Evolutionary conservation across 2,888 invertebrate species (phyloP).

Genomic region (Pseudanteris insignis): DNA sequence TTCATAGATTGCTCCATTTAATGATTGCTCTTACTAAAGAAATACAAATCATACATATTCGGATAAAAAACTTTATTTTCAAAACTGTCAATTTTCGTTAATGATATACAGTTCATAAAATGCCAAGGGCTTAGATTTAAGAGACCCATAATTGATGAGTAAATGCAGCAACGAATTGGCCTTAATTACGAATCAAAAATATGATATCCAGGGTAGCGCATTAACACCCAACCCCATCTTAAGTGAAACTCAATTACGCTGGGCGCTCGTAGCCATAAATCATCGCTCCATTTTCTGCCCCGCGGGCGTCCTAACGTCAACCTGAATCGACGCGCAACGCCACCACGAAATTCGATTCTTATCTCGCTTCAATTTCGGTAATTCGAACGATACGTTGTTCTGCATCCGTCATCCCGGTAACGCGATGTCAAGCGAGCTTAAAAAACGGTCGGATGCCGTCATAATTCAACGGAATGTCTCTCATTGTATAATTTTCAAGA

Average conservation of each 20-base stretch:
- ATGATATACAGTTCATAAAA: too few species aligned
- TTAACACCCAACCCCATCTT: slow-evolving; percentile 11
- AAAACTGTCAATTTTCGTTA: too few species aligned
- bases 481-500: slow-evolving; percentile 40
- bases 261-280: slow-evolving; percentile 7
- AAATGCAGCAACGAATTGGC: too few species aligned
- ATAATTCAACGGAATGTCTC: slow-evolving; percentile 33
- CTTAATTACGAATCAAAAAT: slow-evolving; percentile 18
- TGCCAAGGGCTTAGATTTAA: too few species aligned
- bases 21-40: too few species aligned
- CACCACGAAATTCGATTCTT: slow-evolving; percentile 14
- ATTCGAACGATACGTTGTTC: slow-evolving; percentile 16
- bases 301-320: slow-evolving; percentile 1
- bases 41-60: too few species aligned
- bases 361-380: slow-evolving; percentile 23
- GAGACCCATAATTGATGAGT: too few species aligned
- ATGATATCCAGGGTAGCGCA: slow-evolving; percentile 5
- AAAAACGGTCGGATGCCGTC: slow-evolving; percentile 4
- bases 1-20: too few species aligned
- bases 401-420: slow-evolving; percentile 22
- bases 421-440: too few species aligned
- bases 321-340: slow-evolving; percentile 5
- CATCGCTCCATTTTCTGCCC: slow-evolving; percentile 1
- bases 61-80: too few species aligned
- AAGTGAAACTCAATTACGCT: slow-evolving; percentile 16